Evolutionary conservation across 2,797 vertebrate genomes (phyloP).

Genomic region (Rhyacichthys aspro): DNA sequence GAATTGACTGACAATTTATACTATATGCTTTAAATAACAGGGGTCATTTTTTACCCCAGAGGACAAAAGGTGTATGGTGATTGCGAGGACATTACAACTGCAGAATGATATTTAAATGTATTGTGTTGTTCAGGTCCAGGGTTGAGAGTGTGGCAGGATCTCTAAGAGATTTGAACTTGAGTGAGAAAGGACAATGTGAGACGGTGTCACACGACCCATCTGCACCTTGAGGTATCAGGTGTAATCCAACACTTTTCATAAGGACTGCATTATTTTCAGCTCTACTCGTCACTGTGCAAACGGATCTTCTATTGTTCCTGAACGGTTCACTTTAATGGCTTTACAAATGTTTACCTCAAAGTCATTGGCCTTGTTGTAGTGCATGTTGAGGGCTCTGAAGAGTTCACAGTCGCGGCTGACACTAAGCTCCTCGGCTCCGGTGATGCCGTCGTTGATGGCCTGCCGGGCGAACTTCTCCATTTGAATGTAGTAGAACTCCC

Average conservation of each 20-base stretch:
- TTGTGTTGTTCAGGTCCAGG: too few species aligned
- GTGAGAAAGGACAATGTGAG: constrained; percentile 47
- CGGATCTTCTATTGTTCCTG: neutral
- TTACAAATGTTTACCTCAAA: constrained; percentile 88
- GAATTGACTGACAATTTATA: too few species aligned
- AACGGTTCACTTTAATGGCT: too few species aligned
- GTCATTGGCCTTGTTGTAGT: constrained; percentile 99
- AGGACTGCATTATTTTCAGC: constrained; percentile 11
- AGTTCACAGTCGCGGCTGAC: constrained; percentile 98
- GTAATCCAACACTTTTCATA: constrained; percentile 26
- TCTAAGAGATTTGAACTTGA: constrained; percentile 42
- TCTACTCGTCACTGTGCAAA: constrained; percentile 10
- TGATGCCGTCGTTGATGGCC: constrained; percentile 95
- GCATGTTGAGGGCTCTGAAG: constrained; percentile 98
- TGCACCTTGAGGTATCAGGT: constrained; percentile 44
- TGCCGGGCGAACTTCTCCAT: constrained; percentile 99
- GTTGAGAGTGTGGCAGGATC: constrained; percentile 20
- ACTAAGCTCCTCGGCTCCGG: constrained; percentile 90
- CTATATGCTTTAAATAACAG: too few species aligned
- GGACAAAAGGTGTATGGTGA: too few species aligned
- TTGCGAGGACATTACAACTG: too few species aligned
- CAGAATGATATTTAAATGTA: too few species aligned
- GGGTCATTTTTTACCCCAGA: too few species aligned
- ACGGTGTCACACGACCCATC: constrained; percentile 45
- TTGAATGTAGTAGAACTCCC: constrained; percentile 99